Evolutionary conservation across 2,797 vertebrate genomes (phyloP).

Genomic region (Alfaro cultratus): DNA sequence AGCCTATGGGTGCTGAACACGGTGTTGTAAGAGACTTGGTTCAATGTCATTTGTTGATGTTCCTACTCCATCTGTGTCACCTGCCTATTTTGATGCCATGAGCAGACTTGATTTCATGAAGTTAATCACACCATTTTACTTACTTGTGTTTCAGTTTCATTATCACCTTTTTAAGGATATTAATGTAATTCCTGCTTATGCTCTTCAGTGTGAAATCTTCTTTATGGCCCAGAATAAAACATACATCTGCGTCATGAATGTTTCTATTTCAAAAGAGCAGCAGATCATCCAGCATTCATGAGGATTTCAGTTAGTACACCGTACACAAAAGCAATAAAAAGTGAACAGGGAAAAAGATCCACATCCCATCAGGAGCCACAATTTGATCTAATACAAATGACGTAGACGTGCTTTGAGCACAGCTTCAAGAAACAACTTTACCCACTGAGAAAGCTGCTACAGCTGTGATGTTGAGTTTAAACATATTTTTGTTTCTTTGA

Average conservation of each 20-base stretch:
- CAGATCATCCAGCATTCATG: background rate
- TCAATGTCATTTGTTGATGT: background rate
- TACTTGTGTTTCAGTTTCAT: background rate
- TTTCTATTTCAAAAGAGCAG: slow-evolving; percentile 6
- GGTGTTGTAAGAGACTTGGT: background rate
- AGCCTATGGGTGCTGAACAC: background rate
- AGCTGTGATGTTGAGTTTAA: slow-evolving; percentile 22
- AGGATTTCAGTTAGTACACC: slow-evolving; percentile 14
- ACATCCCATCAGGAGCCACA: slow-evolving; percentile 42
- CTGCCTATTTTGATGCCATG: too few relatives aligned
- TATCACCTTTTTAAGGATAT: background rate
- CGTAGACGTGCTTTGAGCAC: slow-evolving; percentile 17
- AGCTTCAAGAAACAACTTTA: slow-evolving; percentile 29
- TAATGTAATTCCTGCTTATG: background rate
- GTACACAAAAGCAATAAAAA: slow-evolving; percentile 10
- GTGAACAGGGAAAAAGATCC: slow-evolving; percentile 28
- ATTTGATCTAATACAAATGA: slow-evolving; percentile 25
- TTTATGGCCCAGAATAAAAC: background rate
- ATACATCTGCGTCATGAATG: background rate
- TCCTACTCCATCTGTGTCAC: too few relatives aligned
- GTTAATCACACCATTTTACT: background rate
- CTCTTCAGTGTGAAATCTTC: background rate
- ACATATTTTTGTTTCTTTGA: slow-evolving; percentile 22
- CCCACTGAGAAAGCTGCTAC: slow-evolving; percentile 25
- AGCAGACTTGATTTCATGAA: too few relatives aligned